phyloP scores from a whole-genome alignment of 2,888 invertebrate genomes.

The Nemurella pictetii region DNA sequence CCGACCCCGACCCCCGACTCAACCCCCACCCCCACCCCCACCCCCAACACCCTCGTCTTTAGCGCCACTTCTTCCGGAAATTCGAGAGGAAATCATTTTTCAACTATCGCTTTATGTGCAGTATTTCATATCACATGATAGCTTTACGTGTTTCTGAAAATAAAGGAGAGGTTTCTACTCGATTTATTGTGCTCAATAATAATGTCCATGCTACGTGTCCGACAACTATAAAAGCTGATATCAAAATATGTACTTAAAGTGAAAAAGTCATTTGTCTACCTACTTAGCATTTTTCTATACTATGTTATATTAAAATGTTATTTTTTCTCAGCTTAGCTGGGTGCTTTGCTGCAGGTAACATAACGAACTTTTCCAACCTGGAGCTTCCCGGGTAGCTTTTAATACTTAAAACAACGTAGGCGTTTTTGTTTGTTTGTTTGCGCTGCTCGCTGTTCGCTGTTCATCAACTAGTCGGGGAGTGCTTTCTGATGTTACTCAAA shows the following conservation, averaged over 20 bases:
- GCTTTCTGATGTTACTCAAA: conserved; percentile 14
- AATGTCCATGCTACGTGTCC: not conserved
- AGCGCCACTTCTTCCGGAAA: conserved; percentile 17
- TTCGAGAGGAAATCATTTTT: not conserved
- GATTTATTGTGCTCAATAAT: not conserved
- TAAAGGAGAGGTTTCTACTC: not conserved
- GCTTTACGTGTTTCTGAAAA: not conserved
- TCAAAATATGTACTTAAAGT: not conserved
- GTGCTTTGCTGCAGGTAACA: not conserved
- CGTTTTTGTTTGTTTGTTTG: not conserved
- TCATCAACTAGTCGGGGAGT: not conserved
- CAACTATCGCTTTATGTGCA: conserved; percentile 19
- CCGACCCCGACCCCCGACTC: too few species aligned
- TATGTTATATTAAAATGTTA: not conserved
- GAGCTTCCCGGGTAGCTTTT: not conserved
- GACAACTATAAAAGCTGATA: not conserved
- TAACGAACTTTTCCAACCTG: not conserved
- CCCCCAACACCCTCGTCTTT: not conserved
- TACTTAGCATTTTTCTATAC: not conserved
- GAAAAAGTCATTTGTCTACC: not conserved
- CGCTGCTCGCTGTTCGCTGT: not conserved
- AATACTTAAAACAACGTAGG: not conserved
- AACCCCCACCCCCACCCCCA: not conserved
- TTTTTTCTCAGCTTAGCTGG: not conserved
- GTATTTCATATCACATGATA: not conserved